Conservation (phyloP, 1,140 invertebrate species). For the Plectrocnemia conspersa region DNA sequence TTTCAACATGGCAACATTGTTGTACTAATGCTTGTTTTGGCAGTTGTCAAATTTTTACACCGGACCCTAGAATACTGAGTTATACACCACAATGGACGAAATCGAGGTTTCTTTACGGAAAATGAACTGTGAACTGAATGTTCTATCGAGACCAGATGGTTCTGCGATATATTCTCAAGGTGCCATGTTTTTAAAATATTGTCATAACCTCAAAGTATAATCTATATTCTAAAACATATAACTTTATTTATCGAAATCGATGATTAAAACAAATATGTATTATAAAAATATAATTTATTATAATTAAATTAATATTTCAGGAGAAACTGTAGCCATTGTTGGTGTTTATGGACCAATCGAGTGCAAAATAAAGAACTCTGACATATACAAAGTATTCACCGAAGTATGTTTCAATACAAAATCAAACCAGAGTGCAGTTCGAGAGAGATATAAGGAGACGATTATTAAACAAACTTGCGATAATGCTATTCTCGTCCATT, state of each 20-base stretch:
- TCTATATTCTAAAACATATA: too few relatives aligned
- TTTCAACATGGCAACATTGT: too few relatives aligned
- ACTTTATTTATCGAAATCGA: too few relatives aligned
- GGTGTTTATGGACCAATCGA: constrained; percentile 82
- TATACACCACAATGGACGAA: too few relatives aligned
- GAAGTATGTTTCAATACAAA: constrained; percentile 76
- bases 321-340: constrained; percentile 69
- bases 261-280: too few relatives aligned
- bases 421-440: constrained; percentile 66
- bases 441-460: constrained; percentile 69
- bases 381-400: constrained; percentile 71
- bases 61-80: too few relatives aligned
- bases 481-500: constrained; percentile 59
- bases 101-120: constrained; percentile 37
- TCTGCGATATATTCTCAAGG: constrained; percentile 69
- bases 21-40: background rate
- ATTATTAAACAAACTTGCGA: constrained; percentile 74
- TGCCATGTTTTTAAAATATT: too few relatives aligned
- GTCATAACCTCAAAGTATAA: too few relatives aligned
- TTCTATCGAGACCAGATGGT: constrained; percentile 67
- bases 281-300: too few relatives aligned
- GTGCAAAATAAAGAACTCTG: constrained; percentile 69
- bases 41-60: too few relatives aligned
- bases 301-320: constrained; percentile 55
- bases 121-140: constrained; percentile 61